Evolutionary conservation across 2,113 vertebrate genomes (phyloP).

Genomic region (Rhabdomys dilectus): DNA sequence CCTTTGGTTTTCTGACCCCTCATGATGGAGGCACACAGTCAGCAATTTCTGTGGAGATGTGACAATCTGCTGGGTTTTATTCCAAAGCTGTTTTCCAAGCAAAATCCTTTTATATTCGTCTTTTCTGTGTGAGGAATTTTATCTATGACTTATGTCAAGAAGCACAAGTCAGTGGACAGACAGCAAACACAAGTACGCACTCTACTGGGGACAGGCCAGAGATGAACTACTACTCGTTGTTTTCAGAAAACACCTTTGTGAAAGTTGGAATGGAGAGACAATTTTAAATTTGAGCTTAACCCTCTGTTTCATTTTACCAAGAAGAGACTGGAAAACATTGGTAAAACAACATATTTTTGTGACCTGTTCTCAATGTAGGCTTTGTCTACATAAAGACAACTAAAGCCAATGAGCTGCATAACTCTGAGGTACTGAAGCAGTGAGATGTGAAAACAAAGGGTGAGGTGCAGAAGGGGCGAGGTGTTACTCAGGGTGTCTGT

Average conservation of each 20-base stretch:
- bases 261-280: neutral
- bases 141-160: conserved; percentile 41
- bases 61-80: neutral
- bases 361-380: neutral
- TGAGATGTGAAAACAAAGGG: neutral
- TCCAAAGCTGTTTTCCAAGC: neutral
- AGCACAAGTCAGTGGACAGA: neutral
- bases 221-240: neutral
- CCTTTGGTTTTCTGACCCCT: neutral
- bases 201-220: neutral
- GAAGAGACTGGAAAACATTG: neutral
- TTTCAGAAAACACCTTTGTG: conserved; percentile 41
- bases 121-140: neutral
- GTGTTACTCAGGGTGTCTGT: neutral
- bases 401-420: neutral
- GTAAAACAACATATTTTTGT: neutral
- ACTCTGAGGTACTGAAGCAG: neutral
- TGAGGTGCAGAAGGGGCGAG: neutral
- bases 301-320: neutral
- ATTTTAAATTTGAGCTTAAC: neutral
- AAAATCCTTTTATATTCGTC: conserved; percentile 7
- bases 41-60: neutral
- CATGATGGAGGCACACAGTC: neutral
- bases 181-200: neutral
- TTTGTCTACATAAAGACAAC: neutral